These are phyloP conservation scores for Pogonus chalceus DNA, from an alignment of 1,140 invertebrate genomes.

Conservation along the genomic window DNA sequence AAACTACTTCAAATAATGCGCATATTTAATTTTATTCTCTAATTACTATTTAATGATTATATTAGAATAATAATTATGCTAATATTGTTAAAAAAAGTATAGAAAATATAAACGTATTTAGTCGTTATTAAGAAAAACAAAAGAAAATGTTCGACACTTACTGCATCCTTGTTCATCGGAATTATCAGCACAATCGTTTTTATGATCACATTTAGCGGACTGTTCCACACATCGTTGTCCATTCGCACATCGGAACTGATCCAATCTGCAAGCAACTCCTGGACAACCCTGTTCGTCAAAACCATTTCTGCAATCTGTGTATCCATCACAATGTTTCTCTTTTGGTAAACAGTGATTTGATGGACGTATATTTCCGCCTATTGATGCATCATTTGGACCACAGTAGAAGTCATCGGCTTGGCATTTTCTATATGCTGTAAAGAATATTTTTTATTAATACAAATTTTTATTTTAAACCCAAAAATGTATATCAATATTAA, in stretches of 20 bases:
- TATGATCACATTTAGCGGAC: conserved; percentile 74
- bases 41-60: too few relatives aligned
- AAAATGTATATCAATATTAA: too few relatives aligned
- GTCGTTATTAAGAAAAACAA: not conserved
- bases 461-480: too few relatives aligned
- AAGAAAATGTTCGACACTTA: conserved; percentile 39
- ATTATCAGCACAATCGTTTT: conserved; percentile 81
- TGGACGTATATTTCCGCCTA: conserved; percentile 34
- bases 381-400: conserved; percentile 38
- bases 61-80: not conserved
- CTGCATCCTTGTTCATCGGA: conserved; percentile 80
- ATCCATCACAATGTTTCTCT: conserved; percentile 82
- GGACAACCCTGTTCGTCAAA: conserved; percentile 73
- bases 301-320: conserved; percentile 75
- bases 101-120: not conserved
- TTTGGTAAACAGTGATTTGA: conserved; percentile 72
- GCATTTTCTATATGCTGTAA: conserved; percentile 75
- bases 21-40: too few relatives aligned
- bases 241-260: conserved; percentile 81
- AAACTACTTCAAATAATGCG: too few relatives aligned
- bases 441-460: too few relatives aligned
- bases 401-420: conserved; percentile 75
- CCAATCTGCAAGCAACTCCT: conserved; percentile 63
- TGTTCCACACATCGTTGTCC: conserved; percentile 76
- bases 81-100: not conserved